Evolutionary conservation across 92 coral and sea anemone genomes (phyloP), one percentile per base, ranked within the genome.

Genomic region (Ricordea florida): DNA sequence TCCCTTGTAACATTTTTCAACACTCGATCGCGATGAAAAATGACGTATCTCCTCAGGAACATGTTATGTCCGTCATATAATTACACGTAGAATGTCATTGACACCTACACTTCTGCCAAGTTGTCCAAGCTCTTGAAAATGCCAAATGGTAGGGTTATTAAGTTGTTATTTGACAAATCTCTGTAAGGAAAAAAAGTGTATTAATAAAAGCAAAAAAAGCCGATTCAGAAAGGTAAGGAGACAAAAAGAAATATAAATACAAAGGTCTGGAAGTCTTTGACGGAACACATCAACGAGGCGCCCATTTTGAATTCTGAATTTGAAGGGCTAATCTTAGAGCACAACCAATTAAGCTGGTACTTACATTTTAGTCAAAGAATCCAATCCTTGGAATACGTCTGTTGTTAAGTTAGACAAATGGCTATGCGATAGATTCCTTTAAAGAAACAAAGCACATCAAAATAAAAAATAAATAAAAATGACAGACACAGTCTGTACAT

Each of bases 91-190:
- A 4, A 7, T 3, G 15, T 18, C 29, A 11, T 22, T 38, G 3
- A 23, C 16, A 67, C 74, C 50, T 48, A 67, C 74, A 67, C 17
- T 31, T 18, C 22, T 10, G 21, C 0, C 1, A 29, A 10, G 0
- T 7, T 25, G 1, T 0, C 27, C 26, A 69, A 24, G 28, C 10
- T 28, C n/a, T 51, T 50, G 11, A 52, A 33, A 16, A 52, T 18
- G 28, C 38, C 35, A 1, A 14, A 6, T 0, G 63, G 30, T 11
- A 69, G 27, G 10, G 9, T 24, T 27, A 2, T 3, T 16, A 69
- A 6, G n/a, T 16, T 0, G 27, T 69, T 69, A 52, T 69, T 14
- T 14, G 76, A 69, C 62, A 69, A 55, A 51, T 69, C 76, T n/a
- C 76, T 69, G 13, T 8, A 49, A 49, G 16, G 10, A 15, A 24